Conservation (phyloP, 2,797 vertebrate genomes). For the Novumbra hubbsi region DNA sequence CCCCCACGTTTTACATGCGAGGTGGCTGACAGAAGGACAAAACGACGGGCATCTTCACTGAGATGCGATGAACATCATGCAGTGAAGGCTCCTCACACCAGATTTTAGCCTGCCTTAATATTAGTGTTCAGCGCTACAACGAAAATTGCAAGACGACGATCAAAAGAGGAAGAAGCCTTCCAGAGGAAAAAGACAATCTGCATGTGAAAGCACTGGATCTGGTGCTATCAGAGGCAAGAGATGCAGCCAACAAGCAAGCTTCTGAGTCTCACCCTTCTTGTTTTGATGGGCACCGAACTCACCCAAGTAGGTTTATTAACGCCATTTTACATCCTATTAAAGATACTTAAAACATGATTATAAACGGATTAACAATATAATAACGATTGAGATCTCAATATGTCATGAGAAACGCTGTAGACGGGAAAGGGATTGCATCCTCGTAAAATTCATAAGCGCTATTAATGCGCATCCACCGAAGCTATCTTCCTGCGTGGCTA, state of each 20-base stretch:
- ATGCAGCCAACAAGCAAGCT: constrained; percentile 85
- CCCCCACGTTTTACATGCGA: constrained; percentile 1
- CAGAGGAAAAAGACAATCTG: constrained; percentile 25
- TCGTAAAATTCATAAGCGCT: not conserved
- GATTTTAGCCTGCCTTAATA: constrained; percentile 62
- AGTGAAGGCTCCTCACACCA: constrained; percentile 71
- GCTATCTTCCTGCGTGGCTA: not conserved
- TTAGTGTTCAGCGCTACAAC: constrained; percentile 63
- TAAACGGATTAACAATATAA: constrained; percentile 18
- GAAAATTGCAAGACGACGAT: constrained; percentile 38
- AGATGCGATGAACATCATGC: constrained; percentile 71
- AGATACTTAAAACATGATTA: constrained; percentile 27
- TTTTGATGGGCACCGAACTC: constrained; percentile 88
- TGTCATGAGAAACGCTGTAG: not conserved
- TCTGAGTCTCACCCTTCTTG: constrained; percentile 80
- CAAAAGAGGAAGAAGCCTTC: constrained; percentile 39
- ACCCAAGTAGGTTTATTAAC: constrained; percentile 82
- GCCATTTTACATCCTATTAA: constrained; percentile 62
- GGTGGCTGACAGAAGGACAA: constrained; percentile 8
- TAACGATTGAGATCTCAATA: not conserved
- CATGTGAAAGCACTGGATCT: constrained; percentile 69
- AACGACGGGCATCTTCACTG: not conserved
- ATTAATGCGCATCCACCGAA: not conserved
- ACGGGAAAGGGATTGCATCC: not conserved
- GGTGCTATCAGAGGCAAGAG: constrained; percentile 63